Evolutionary conservation across 2,113 vertebrate species (phyloP).

Genomic region (Ictidomys tridecemlineatus): DNA sequence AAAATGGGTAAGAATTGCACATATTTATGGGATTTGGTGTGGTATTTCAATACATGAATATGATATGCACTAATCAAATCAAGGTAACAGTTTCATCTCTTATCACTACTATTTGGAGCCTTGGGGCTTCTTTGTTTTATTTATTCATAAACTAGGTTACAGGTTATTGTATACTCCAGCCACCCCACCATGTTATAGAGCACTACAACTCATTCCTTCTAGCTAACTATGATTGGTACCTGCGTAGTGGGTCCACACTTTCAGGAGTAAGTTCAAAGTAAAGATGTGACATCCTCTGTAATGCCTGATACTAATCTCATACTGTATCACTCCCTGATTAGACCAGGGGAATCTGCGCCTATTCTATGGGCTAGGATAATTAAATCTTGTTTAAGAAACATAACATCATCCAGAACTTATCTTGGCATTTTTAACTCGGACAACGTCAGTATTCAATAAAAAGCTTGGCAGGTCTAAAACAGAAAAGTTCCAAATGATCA

Average conservation of each 20-base stretch:
- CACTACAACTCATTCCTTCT: too few species aligned
- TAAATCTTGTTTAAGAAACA: conserved; percentile 10
- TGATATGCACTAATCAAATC: too few species aligned
- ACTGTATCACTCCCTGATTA: background rate
- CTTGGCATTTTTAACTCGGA: background rate
- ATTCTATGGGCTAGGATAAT: background rate
- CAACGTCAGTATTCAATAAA: background rate
- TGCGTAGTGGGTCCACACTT: background rate
- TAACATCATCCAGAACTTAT: background rate
- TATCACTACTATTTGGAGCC: background rate
- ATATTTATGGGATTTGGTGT: too few species aligned
- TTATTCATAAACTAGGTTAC: background rate
- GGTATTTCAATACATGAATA: too few species aligned
- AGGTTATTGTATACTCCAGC: background rate
- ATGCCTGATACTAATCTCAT: background rate
- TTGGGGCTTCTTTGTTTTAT: background rate
- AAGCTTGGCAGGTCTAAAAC: background rate
- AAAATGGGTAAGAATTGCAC: too few species aligned
- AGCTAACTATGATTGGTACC: background rate
- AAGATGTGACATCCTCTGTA: too few species aligned
- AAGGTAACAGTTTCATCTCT: too few species aligned
- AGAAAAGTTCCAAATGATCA: background rate
- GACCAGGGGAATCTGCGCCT: background rate
- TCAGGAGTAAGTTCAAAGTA: background rate
- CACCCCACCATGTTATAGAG: background rate